Base-by-base conservation (phyloP, 1,140 invertebrate species). In the Mercenaria mercenaria region DNA sequence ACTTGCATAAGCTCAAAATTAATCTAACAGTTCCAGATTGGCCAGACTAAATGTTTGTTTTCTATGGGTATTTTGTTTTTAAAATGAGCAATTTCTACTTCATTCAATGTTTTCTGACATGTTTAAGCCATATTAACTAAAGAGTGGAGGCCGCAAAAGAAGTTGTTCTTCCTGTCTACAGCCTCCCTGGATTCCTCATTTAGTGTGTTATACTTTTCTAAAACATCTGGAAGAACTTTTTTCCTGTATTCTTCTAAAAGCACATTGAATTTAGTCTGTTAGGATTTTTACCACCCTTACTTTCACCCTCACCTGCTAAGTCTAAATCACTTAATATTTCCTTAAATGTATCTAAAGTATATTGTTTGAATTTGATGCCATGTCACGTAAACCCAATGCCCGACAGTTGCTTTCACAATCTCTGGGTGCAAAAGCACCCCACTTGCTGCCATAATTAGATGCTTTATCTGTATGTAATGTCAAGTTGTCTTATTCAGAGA, bases 61-160 rank as follows among this genome's bases (percentile, higher is more conserved):
- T 29, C 15, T 8, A 72, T 37, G 34, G 67, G 67, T 10, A 29
- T 13, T 8, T 72, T 72, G 15, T 29, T 41, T 15, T 6, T 18
- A n/a, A 18, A 72, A 10, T 18, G 8, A 18, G 43, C 41, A 11
- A 26, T 52, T 41, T 88, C 86, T 81, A 32, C 47, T 67, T 82
- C 61, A 29, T 15, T 41, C 29, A 90, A 11, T 34, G 32, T 34
- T 13, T 72, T 59, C 13, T 52, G 18, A 56, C 83, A 69, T 52
- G 67, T 52, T 23, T 86, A 61, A 20, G 89, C 82, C 29, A 86
- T 29, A 61, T 86, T 11, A 18, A 90, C 88, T 15, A 90, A 56
- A 37, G 41, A 47, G 61, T 90, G 89, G n/a, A 90, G 20, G 29
- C 83, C 76, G 34, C 89, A 87, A 37, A 90, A 87, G 32, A 89